Conservation (phyloP, 2,888 invertebrate genomes). For the Mythimna vitellina region DNA sequence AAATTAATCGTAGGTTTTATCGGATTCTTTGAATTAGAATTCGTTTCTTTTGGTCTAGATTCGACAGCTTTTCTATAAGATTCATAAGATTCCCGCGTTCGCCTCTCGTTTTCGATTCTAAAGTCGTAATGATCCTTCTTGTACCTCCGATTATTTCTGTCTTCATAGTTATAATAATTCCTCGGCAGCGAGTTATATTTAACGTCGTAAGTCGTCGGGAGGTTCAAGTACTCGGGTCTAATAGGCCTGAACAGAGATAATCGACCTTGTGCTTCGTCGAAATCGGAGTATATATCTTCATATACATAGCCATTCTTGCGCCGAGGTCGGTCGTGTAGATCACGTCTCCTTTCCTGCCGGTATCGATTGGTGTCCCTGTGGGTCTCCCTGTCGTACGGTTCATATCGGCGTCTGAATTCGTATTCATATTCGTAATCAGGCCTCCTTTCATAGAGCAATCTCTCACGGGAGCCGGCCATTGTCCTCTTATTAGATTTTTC, state of each 20-base stretch:
- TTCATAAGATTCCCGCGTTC: slow-evolving; percentile 77
- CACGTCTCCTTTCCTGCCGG: slow-evolving; percentile 70
- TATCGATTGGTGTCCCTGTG: slow-evolving; percentile 69
- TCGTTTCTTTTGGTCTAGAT: slow-evolving; percentile 55
- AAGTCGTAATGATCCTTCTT: slow-evolving; percentile 87
- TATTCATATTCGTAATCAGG: slow-evolving; percentile 78
- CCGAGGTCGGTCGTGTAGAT: slow-evolving; percentile 73
- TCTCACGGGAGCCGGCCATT: slow-evolving; percentile 87
- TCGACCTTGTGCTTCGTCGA: slow-evolving; percentile 87
- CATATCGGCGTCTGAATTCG: slow-evolving; percentile 76
- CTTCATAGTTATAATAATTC: slow-evolving; percentile 83
- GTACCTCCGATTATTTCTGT: slow-evolving; percentile 75
- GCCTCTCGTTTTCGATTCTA: slow-evolving; percentile 81
- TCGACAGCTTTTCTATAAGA: slow-evolving; percentile 70
- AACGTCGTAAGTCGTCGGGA: slow-evolving; percentile 82
- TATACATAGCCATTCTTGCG: slow-evolving; percentile 87
- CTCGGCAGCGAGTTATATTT: slow-evolving; percentile 87
- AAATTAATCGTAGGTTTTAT: slow-evolving; percentile 47
- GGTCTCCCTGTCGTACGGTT: slow-evolving; percentile 66
- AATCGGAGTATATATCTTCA: slow-evolving; percentile 89
- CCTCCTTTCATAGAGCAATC: slow-evolving; percentile 83
- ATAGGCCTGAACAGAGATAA: slow-evolving; percentile 87
- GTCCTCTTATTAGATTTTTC: slow-evolving; percentile 74
- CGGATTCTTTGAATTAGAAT: slow-evolving; percentile 56
- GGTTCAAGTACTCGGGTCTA: slow-evolving; percentile 86